phyloP scores from a whole-genome alignment of 2,888 invertebrate species.

The Venusia cambrica region DNA sequence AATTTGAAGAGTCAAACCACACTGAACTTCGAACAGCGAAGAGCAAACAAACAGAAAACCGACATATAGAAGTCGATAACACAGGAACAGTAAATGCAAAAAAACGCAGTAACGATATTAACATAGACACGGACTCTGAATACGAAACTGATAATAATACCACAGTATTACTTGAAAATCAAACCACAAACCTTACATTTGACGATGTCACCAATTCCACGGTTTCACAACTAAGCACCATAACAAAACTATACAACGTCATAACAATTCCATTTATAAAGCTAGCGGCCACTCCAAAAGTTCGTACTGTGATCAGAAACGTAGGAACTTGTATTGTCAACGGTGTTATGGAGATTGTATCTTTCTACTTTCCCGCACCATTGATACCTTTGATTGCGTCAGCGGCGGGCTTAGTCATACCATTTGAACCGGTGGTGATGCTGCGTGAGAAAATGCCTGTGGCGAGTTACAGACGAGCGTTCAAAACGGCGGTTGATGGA shows the following conservation, averaged over 20 bases:
- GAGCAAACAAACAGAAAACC: background rate
- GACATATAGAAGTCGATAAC: conserved; percentile 9
- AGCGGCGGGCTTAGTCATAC: conserved; percentile 64
- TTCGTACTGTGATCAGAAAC: conserved; percentile 52
- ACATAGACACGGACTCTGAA: conserved; percentile 1
- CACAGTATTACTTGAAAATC: background rate
- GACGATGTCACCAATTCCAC: conserved; percentile 6
- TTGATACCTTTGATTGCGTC: conserved; percentile 65
- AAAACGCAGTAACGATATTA: too few relatives aligned
- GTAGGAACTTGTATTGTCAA: conserved; percentile 67
- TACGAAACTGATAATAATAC: background rate
- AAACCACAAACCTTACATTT: background rate
- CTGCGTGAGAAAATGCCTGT: conserved; percentile 64
- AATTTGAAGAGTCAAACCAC: conserved; percentile 35
- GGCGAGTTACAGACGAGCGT: conserved; percentile 63
- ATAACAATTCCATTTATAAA: conserved; percentile 41
- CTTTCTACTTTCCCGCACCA: conserved; percentile 62
- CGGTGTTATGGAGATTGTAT: conserved; percentile 63
- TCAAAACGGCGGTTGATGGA: conserved; percentile 55
- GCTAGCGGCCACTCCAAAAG: conserved; percentile 49
- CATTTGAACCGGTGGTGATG: conserved; percentile 67
- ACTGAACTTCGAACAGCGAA: conserved; percentile 4
- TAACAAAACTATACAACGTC: conserved; percentile 37
- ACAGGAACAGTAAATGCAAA: conserved; percentile 9
- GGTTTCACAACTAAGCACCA: conserved; percentile 13